Evolutionary conservation across 2,888 invertebrate genomes (phyloP).

Genomic region (Drosophila meridiana): DNA sequence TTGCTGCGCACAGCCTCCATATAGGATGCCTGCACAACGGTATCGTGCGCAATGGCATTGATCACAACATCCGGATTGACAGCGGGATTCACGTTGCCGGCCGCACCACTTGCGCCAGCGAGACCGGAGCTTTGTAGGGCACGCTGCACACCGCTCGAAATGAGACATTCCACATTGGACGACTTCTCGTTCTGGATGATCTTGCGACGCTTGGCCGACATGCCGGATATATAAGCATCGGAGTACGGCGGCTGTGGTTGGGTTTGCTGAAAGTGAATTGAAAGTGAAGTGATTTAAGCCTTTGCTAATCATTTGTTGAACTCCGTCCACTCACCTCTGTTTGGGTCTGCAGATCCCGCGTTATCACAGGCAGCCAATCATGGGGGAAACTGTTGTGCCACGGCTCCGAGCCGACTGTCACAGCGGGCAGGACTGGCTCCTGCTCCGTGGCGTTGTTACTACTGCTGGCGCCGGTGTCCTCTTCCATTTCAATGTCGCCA

Average conservation of each 20-base stretch:
- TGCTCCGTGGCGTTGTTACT: conserved; percentile 42
- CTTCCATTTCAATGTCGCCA: conserved; percentile 86
- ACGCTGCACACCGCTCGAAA: conserved; percentile 83
- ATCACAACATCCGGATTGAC: conserved; percentile 76
- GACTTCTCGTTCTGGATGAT: conserved; percentile 86
- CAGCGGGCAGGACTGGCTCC: conserved; percentile 84
- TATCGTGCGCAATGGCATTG: conserved; percentile 81
- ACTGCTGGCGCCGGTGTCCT: conserved; percentile 55
- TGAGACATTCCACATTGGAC: conserved; percentile 79
- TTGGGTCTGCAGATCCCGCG: conserved; percentile 91
- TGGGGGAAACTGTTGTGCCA: conserved; percentile 89
- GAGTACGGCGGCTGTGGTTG: conserved; percentile 88
- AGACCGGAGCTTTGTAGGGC: conserved; percentile 81
- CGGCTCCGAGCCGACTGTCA: conserved; percentile 86
- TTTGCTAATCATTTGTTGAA: rapidly evolving
- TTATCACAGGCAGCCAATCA: conserved; percentile 96
- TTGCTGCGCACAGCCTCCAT: conserved; percentile 82
- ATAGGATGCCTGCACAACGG: conserved; percentile 82
- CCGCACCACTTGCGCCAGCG: conserved; percentile 50
- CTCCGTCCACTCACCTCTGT: conserved; percentile 79
- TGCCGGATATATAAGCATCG: conserved; percentile 95
- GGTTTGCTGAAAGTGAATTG: conserved; percentile 49
- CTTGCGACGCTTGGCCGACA: conserved; percentile 95
- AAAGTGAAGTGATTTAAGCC: not conserved
- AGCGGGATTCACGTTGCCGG: conserved; percentile 52